Base-by-base conservation (phyloP, 2,888 invertebrate species). In the Leptogaster cylindrica region DNA sequence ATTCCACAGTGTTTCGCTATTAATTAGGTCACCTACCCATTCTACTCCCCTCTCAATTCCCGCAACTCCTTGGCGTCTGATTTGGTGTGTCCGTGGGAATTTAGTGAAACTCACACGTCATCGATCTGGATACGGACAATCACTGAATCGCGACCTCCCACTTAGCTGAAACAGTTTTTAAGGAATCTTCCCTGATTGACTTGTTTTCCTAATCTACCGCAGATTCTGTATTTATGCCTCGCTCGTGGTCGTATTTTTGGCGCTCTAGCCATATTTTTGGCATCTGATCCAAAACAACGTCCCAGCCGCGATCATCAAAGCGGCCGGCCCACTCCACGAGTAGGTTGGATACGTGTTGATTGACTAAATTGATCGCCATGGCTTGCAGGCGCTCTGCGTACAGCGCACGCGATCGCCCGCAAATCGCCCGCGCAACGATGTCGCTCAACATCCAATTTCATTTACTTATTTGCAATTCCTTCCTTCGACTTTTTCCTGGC, bases 391-490 rank as follows among this genome's bases (percentile, higher is more conserved):
- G 25, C 25, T 44, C 25, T 20, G 36, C 23, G 65, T 18, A 46
- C 46, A 23, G 20, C 5, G 46, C 16, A 48, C 66, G 33, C 67
- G 67, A 67, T 67, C 48, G 61, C 50, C 65, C 61, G 52, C 66
- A 46, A 50, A 39, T 68, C 58, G 41, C 52, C 55, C 36, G 55
- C 55, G 55, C 55, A 55, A 33, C 8, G 12, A 18, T 20, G 36
- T 55, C 16, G 12, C n/a, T n/a, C n/a, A n/a, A n/a, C n/a, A n/a
- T n/a, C n/a, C n/a, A n/a, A n/a, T 27, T 14, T 25, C 14, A 36
- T 55, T 55, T n/a, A 5, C 16, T 25, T 39, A 2, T 36, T 2
- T 41, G 6, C n/a, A 23, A 7, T 55, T 20, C 23, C 39, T 18
- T 55, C 28, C 31, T 52, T 16, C 18, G 1, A 10, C 16, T 46